Evolutionary conservation across 2,888 invertebrate species (phyloP).

Genomic region (Nomada fabriciana): DNA sequence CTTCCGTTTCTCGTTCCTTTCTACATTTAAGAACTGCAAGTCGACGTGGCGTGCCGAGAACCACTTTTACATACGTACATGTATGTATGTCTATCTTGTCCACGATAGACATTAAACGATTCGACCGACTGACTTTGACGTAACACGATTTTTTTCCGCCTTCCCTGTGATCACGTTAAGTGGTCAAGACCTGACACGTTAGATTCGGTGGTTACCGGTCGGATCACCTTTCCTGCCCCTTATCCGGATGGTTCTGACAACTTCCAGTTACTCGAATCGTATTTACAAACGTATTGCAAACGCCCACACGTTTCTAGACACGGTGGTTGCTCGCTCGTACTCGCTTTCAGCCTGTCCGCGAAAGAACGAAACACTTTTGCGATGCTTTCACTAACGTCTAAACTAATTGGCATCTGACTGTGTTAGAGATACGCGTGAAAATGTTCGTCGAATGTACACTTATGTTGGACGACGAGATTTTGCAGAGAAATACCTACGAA

Average conservation of each 20-base stretch:
- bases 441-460: neutral
- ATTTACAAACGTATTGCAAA: conserved; percentile 1
- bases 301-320: conserved; percentile 26
- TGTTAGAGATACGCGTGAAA: neutral
- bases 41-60: neutral
- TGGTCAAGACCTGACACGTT: neutral
- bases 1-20: neutral
- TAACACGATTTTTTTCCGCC: conserved; percentile 32
- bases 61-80: neutral
- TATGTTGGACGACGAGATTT: no score
- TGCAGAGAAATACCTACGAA: no score
- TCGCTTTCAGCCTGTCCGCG: neutral
- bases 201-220: conserved; percentile 27
- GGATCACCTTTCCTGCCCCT: conserved; percentile 32
- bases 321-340: neutral
- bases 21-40: neutral
- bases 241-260: conserved; percentile 16
- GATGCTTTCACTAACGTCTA: conserved; percentile 41
- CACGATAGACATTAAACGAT: conserved; percentile 27
- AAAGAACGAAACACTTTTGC: conserved; percentile 14
- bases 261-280: conserved; percentile 23
- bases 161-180: neutral
- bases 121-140: conserved; percentile 35
- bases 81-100: neutral
- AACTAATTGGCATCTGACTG: neutral